Evolutionary conservation across 1,140 invertebrate genomes (phyloP), one percentile per base, ranked within the genome.

Genomic region (Brachionus manjavacas): DNA sequence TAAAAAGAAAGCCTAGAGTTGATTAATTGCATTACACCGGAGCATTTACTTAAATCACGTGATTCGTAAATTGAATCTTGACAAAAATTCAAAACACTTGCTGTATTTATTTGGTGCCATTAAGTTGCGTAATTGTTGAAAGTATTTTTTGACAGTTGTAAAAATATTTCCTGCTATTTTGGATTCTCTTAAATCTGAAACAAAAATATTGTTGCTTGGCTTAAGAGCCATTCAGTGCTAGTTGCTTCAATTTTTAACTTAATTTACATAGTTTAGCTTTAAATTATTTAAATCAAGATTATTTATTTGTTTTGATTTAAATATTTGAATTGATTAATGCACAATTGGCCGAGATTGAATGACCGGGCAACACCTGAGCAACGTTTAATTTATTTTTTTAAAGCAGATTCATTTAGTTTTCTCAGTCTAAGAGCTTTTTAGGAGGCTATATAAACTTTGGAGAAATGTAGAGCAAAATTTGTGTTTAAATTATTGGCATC

Each of bases 391-490:
- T 41, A 72, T 39, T 39, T 72, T 43, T 41, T 41, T 39, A 20
- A 41, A 72, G 16, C 35, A 41, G 16, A 41, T 72, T 41, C 68
- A 41, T 72, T 72, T 16, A 72, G 39, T 39, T 72, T 31, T 72
- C 39, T 72, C 16, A 60, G 28, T 39, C 68, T 41, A 72, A 39
- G 68, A 20, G 68, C 68, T 72, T 72, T 72, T 20, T 4, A 41
- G 8, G n/a, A 39, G 16, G 39, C 35, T 39, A 72, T 41, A 72
- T 41, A 39, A 72, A 72, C 68, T 20, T 72, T 39, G 9, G 11
- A 41, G 8, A 16, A 41, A 72, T 72, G 68, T 72, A 72, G 68
- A 72, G 31, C 68, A 72, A 72, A 39, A 39, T 41, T 72, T 72
- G 16, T 16, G 39, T 39, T 39, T 39, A 41, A 39, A 39, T 35